Evolutionary conservation across 2,888 invertebrate genomes (phyloP).

Genomic region (Mylabris sibirica): DNA sequence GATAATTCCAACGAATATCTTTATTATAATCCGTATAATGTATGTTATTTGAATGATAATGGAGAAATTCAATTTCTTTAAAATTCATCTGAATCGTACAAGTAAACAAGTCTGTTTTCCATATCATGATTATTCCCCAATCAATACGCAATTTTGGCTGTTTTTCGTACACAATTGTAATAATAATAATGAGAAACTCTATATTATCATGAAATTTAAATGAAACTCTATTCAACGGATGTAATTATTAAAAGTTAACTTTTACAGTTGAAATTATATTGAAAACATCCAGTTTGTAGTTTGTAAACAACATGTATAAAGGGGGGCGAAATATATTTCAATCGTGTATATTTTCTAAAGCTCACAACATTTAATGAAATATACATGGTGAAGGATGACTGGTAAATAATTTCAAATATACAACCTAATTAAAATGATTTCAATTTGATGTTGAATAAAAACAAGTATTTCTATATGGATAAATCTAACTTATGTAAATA

Average conservation of each 20-base stretch:
- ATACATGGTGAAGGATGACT: neutral
- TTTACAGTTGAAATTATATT: neutral
- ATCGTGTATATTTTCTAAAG: neutral
- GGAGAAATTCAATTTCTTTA: conserved; percentile 9
- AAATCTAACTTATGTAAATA: neutral
- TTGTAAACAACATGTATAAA: neutral
- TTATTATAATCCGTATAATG: conserved; percentile 24
- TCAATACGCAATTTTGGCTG: neutral
- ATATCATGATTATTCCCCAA: too few relatives aligned
- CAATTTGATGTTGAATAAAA: neutral
- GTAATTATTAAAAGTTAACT: conserved; percentile 1
- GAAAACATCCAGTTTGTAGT: conserved; percentile 1
- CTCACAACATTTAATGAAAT: conserved; percentile 9
- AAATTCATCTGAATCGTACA: neutral
- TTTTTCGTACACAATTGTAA: neutral
- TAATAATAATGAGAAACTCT: neutral
- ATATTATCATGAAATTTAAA: neutral
- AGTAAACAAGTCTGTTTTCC: neutral
- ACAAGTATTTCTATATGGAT: neutral
- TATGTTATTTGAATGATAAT: conserved; percentile 23
- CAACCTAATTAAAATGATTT: conserved; percentile 1
- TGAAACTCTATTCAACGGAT: neutral
- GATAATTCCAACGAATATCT: conserved; percentile 28
- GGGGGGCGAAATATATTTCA: neutral
- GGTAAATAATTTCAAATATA: neutral